Evolutionary conservation across 2,888 invertebrate species (phyloP).

Genomic region (Caenorhabditis japonica): DNA sequence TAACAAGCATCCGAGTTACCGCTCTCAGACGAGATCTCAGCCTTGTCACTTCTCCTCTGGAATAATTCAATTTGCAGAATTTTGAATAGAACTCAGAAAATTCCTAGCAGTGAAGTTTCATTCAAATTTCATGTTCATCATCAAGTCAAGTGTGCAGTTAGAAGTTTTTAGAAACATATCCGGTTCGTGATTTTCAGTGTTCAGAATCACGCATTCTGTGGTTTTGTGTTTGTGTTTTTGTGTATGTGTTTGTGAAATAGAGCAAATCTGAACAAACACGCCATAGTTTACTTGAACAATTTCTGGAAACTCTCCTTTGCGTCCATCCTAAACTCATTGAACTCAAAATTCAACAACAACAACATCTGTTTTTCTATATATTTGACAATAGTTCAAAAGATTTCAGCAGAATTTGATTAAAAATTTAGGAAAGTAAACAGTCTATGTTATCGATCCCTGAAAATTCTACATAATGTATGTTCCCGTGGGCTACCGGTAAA

Average conservation of each 20-base stretch:
- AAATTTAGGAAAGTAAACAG: too few species aligned
- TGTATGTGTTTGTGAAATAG: conserved; percentile 3
- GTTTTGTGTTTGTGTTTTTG: too few species aligned
- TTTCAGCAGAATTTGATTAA: too few species aligned
- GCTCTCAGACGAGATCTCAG: conserved; percentile 62
- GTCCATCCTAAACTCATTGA: conserved; percentile 41
- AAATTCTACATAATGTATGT: too few species aligned
- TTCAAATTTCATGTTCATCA: conserved; percentile 6
- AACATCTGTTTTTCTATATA: too few species aligned
- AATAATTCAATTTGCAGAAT: conserved; percentile 11
- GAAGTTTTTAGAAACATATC: too few species aligned
- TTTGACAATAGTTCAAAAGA: too few species aligned
- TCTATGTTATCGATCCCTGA: too few species aligned
- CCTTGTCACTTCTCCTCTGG: conserved; percentile 64
- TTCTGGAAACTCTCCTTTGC: conserved; percentile 46
- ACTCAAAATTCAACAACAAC: conserved; percentile 16
- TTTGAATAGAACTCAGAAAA: conserved; percentile 3
- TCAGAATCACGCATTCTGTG: too few species aligned
- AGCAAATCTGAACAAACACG: conserved; percentile 20
- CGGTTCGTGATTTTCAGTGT: too few species aligned
- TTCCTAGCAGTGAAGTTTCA: too few species aligned
- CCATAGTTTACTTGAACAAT: conserved; percentile 46
- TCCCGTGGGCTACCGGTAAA: too few species aligned
- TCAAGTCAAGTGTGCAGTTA: conserved; percentile 14
- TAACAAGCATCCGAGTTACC: conserved; percentile 67